Evolutionary conservation across 2,797 vertebrate genomes (phyloP).

Genomic region (Coilia nasus): DNA sequence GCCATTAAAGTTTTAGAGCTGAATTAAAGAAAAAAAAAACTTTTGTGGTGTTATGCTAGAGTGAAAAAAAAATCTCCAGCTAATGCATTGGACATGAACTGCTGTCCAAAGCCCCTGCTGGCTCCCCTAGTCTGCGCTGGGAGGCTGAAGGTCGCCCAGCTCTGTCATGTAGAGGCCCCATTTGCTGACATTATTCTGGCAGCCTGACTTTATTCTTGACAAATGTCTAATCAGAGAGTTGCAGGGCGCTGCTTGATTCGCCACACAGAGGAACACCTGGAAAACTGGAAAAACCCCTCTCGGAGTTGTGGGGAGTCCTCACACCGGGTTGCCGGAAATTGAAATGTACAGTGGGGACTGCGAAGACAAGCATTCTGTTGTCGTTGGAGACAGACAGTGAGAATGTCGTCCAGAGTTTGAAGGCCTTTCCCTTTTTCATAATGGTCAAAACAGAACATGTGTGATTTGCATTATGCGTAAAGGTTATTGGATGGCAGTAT

Average conservation of each 20-base stretch:
- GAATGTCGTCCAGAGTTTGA: slow-evolving; percentile 33
- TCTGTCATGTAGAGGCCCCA: slow-evolving; percentile 53
- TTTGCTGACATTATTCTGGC: slow-evolving; percentile 52
- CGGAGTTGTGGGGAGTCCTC: slow-evolving; percentile 53
- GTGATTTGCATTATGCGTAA: not conserved
- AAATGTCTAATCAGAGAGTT: slow-evolving; percentile 42
- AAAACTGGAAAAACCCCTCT: slow-evolving; percentile 48
- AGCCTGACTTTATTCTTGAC: slow-evolving; percentile 47
- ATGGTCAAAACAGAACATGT: slow-evolving; percentile 41
- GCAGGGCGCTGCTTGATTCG: slow-evolving; percentile 40
- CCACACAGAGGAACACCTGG: slow-evolving; percentile 42
- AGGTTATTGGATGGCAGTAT: not conserved
- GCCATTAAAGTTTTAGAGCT: not conserved
- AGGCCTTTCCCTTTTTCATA: slow-evolving; percentile 38
- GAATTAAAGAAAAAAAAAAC: not conserved
- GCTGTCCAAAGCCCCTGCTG: slow-evolving; percentile 22
- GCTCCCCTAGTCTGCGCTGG: slow-evolving; percentile 40
- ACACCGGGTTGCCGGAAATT: slow-evolving; percentile 44
- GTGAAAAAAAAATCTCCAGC: not conserved
- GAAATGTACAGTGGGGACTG: slow-evolving; percentile 49
- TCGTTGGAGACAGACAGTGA: slow-evolving; percentile 35
- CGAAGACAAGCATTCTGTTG: slow-evolving; percentile 44
- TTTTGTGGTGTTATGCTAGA: slow-evolving; percentile 19
- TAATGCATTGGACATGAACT: slow-evolving; percentile 34
- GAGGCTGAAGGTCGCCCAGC: slow-evolving; percentile 64